Base-by-base conservation (phyloP, 2,888 invertebrate genomes). In the Drepana falcataria region DNA sequence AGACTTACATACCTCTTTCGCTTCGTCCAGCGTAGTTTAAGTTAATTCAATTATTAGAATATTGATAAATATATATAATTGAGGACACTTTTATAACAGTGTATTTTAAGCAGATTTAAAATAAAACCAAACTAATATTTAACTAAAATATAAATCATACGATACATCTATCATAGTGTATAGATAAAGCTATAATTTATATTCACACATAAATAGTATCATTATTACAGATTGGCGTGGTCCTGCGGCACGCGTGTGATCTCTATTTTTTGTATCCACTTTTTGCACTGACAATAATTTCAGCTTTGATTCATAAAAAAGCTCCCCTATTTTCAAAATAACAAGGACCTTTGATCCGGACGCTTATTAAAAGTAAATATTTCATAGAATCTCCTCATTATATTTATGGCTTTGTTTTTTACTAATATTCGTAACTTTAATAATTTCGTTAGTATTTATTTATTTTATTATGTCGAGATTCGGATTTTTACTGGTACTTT, bases 311-410 rank as follows among this genome's bases (percentile, higher is more conserved):
- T 71, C 61, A 65, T 66, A 75, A 83, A 85, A 85, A 79, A 81
- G 71, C 69, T 64, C 79, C 84, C 91, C 89, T 88, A 87, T 88
- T 88, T 85, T 80, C 83, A 80, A 84, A 85, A 77, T 82, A 84
- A 79, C 77, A 79, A 79, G 78, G 90, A 91, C 91, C 91, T 91
- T 90, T 91, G 90, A 91, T 90, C 91, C 75, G 70, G 69, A 69
- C 78, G 83, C 89, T 88, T 89, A 91, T 91, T 91, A 91, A 89
- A 89, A 82, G 79, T 87, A 86, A 90, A 90, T 91, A 91, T 89
- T 88, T 91, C 84, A 91, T 81, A 77, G 77, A 79, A 77, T 65
- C 75, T 76, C 78, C 83, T 77, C 69, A 58, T 57, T 62, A 65
- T 69, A 72, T 78, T 76, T 71, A 74, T 69, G 62, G 58, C 53